Percentiles rank a stretch among this genome's conserved stretches.
Conservation (phyloP, 2,797 vertebrate genomes). For the Lycodopsis pacificus region DNA sequence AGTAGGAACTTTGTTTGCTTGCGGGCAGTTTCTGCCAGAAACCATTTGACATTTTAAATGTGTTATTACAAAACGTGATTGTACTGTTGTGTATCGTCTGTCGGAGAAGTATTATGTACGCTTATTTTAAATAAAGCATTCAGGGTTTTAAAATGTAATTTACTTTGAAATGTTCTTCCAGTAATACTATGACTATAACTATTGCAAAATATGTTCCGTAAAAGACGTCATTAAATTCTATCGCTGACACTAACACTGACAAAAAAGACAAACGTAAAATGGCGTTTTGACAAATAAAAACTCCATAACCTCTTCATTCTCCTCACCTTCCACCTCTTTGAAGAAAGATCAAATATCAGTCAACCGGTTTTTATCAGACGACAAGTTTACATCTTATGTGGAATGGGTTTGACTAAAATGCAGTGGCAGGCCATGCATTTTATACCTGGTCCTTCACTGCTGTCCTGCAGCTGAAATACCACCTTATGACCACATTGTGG, state of each 20-base stretch:
- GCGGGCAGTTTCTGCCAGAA: slow-evolving; percentile 71
- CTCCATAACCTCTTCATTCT: neutral
- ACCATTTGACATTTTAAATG: slow-evolving; percentile 80
- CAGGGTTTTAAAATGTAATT: slow-evolving; percentile 80
- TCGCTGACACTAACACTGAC: too few species aligned
- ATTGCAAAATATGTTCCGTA: neutral
- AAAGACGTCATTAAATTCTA: neutral
- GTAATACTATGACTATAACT: neutral
- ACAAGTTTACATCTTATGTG: neutral
- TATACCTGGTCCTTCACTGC: too few species aligned
- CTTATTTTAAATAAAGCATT: slow-evolving; percentile 88
- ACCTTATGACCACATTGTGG: too few species aligned
- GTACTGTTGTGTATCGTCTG: slow-evolving; percentile 83
- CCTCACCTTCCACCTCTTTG: neutral
- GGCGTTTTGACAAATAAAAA: neutral
- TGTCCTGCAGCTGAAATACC: too few species aligned
- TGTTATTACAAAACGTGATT: slow-evolving; percentile 83
- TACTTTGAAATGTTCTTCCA: neutral
- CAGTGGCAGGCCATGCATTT: too few species aligned
- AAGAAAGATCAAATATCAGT: neutral
- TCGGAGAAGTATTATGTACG: slow-evolving; percentile 83
- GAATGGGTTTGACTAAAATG: neutral
- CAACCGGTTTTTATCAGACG: neutral
- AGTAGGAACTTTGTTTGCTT: slow-evolving; percentile 66
- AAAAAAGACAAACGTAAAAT: neutral